Conservation (phyloP, 2,113 vertebrate species). For the Taurulus bubalis region DNA sequence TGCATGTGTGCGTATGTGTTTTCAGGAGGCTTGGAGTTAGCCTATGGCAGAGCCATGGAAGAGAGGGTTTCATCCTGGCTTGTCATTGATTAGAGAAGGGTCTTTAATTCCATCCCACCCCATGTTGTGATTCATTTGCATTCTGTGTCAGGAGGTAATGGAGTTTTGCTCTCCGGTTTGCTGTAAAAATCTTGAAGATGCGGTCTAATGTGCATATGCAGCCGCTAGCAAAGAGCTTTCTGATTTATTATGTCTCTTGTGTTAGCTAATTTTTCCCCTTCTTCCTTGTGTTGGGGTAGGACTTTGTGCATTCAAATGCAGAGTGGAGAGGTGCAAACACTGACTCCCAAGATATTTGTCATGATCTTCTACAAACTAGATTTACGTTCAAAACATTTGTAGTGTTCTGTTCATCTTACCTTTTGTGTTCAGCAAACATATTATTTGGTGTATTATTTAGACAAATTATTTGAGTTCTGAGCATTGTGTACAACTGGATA, state of each 20-base stretch:
- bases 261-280: conserved; percentile 61
- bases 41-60: conserved; percentile 88
- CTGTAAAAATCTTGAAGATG: conserved; percentile 97
- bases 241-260: conserved; percentile 89
- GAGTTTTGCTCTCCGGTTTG: conserved; percentile 97
- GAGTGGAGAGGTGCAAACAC: conserved; percentile 37
- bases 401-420: conserved; percentile 7
- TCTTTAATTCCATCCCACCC: conserved; percentile 97
- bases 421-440: not conserved
- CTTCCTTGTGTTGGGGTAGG: conserved; percentile 64
- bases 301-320: conserved; percentile 44
- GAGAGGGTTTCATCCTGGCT: conserved; percentile 95
- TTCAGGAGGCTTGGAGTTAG: conserved; percentile 72
- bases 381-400: conserved; percentile 47
- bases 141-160: conserved; percentile 99
- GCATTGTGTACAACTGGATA: conserved; percentile 4
- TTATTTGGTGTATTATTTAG: not conserved
- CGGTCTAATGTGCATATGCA: conserved; percentile 99
- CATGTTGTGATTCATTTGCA: conserved; percentile 99
- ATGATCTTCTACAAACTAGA: conserved; percentile 49
- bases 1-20: conserved; percentile 32
- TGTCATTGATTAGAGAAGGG: conserved; percentile 99
- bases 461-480: not conserved
- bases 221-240: conserved; percentile 97
- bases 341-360: conserved; percentile 44